Base-by-base conservation (phyloP, 53 echinoderm and acorn worm genomes). In the Hippasteria phrygiana region DNA sequence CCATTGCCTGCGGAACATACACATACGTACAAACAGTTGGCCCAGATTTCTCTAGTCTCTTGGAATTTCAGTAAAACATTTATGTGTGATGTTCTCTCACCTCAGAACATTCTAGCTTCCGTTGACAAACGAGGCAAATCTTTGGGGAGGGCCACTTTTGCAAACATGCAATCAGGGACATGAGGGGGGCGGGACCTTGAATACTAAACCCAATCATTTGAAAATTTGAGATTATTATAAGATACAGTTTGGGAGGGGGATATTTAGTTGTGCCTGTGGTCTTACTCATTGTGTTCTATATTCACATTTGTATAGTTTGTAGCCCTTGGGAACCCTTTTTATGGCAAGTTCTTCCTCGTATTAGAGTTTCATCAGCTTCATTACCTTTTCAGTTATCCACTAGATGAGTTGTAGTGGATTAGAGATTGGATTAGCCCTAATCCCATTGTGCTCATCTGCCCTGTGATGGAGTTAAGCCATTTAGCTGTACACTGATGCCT, bases 391-490 rank as follows among this genome's bases (percentile, higher is more conserved):
- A 48, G 20, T 71, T 85, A 70, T 54, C 51, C 38, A 36, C 50
- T 11, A 53, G 85, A 63, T 37, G 20, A 69, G 70, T 17, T 69
- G 71, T 51, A 64, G 29, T 20, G 51, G 85, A 85, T 85, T 85
- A 85, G 5, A 12, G 70, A 83, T 81, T 28, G 83, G 83, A 85
- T 85, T 85, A 51, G 50, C 71, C 85, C 8, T 85, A 85, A 85
- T 85, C 70, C 51, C 71, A 71, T 85, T 85, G 50, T 71, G 70
- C n/a, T 85, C 70, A 85, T 85, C 71, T 22, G 53, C 85, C 36
- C 36, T 31, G 29, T 26, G 13, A 51, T 34, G 51, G 46, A 43
- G 85, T 51, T 70, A 85, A 85, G 29, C 85, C 66, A 45, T 64
- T 82, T 65, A 82, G 43, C 82, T n/a, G 0, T 13, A 18, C 70